A percentile compares a stretch with the other conserved stretches of the same genome.
Conservation (phyloP, 1,140 invertebrate genomes). For the Plectrocnemia conspersa region DNA sequence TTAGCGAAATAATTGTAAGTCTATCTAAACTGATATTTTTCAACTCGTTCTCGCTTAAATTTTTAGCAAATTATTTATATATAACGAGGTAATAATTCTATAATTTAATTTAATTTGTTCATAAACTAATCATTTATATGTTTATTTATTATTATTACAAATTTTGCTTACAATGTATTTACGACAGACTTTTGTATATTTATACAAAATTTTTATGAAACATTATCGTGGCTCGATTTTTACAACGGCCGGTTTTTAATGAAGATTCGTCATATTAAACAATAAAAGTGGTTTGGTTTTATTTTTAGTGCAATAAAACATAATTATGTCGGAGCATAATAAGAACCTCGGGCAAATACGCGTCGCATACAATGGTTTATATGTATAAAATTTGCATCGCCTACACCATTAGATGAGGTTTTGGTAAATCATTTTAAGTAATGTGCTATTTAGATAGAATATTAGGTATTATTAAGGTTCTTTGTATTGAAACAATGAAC, state of each 20-base stretch:
- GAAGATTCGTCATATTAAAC: constrained; percentile 17
- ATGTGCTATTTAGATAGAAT: not conserved
- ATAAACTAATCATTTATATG: not conserved
- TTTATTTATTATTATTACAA: not conserved
- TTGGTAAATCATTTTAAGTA: not conserved
- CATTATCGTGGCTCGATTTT: constrained; percentile 7
- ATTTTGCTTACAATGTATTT: too few species aligned
- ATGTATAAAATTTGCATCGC: not conserved
- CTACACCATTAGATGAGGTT: not conserved
- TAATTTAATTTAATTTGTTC: not conserved
- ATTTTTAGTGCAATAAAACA: constrained; percentile 20
- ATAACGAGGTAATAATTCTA: not conserved
- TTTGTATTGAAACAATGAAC: too few species aligned
- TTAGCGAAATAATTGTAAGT: too few species aligned
- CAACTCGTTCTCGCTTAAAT: not conserved
- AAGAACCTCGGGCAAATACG: constrained; percentile 15
- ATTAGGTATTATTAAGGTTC: not conserved
- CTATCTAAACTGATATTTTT: too few species aligned
- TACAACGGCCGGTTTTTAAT: constrained; percentile 19
- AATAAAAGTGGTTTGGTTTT: constrained; percentile 18
- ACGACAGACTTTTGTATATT: too few species aligned
- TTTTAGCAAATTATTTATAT: not conserved
- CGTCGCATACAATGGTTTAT: constrained; percentile 11
- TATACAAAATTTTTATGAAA: too few species aligned
- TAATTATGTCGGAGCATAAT: constrained; percentile 18